Evolutionary conservation across 1,140 invertebrate genomes (phyloP).

Genomic region (Holotrichia oblita): DNA sequence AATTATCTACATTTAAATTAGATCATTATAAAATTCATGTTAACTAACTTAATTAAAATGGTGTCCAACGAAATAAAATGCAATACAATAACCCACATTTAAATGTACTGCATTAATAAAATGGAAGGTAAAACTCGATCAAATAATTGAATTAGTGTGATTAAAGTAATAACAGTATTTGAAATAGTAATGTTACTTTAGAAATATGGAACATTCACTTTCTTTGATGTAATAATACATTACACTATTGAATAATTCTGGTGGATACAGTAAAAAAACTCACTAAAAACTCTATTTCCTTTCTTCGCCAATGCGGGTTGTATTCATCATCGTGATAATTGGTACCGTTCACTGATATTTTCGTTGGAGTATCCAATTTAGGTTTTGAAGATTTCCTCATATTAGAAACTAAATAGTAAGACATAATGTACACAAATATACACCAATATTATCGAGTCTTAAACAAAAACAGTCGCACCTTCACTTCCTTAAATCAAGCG

Average conservation of each 20-base stretch:
- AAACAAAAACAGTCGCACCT: background rate
- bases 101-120: background rate
- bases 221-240: background rate
- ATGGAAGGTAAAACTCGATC: background rate
- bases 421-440: background rate
- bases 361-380: background rate
- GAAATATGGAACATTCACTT: background rate
- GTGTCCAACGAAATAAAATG: too few species aligned
- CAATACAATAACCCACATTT: background rate
- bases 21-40: too few species aligned
- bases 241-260: too few species aligned
- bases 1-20: too few species aligned
- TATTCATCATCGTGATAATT: background rate
- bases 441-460: background rate
- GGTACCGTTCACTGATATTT: background rate
- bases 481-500: background rate
- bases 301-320: constrained; percentile 11
- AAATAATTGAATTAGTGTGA: background rate
- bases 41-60: too few species aligned
- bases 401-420: background rate
- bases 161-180: background rate
- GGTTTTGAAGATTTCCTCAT: background rate
- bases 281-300: background rate
- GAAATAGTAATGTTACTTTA: background rate
- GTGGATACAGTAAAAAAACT: background rate